phyloP scores from a whole-genome alignment of 2,113 vertebrate species.

The Clarias magur region DNA sequence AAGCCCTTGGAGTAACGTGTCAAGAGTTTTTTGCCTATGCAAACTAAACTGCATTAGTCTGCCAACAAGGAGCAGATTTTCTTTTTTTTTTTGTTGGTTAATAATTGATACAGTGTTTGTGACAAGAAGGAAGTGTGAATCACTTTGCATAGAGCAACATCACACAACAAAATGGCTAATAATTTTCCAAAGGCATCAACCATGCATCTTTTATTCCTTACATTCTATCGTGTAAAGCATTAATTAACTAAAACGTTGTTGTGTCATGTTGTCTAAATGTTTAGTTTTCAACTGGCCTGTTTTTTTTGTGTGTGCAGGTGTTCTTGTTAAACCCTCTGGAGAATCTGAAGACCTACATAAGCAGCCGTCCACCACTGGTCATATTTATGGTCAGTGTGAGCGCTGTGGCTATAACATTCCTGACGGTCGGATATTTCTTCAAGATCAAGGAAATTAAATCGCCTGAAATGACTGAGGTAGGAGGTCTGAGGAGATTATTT shows the following conservation, averaged over 20 bases:
- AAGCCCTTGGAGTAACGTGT: background rate
- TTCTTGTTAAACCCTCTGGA: conserved; percentile 87
- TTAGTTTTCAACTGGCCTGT: background rate
- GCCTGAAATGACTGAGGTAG: conserved; percentile 92
- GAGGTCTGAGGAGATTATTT: too few species aligned
- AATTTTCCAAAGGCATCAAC: background rate
- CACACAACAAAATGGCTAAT: background rate
- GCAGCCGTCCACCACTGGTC: conserved; percentile 92
- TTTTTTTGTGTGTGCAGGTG: conserved; percentile 64
- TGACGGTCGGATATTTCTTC: conserved; percentile 97
- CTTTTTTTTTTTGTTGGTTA: background rate
- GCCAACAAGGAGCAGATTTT: background rate
- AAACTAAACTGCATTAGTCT: background rate
- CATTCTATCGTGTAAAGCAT: background rate
- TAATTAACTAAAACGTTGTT: background rate
- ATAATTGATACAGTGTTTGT: background rate
- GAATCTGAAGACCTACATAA: conserved; percentile 91
- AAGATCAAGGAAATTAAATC: conserved; percentile 99
- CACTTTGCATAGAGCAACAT: background rate
- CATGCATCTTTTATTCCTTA: background rate
- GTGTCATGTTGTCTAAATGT: background rate
- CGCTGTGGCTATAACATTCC: conserved; percentile 93
- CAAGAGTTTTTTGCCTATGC: background rate
- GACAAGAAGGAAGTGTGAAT: background rate
- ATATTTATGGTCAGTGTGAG: conserved; percentile 99